Percentiles rank a stretch among this genome's conserved stretches.
Evolutionary conservation across 2,888 invertebrate species (phyloP).

Genomic region (Hermaeophaga mercurialis): DNA sequence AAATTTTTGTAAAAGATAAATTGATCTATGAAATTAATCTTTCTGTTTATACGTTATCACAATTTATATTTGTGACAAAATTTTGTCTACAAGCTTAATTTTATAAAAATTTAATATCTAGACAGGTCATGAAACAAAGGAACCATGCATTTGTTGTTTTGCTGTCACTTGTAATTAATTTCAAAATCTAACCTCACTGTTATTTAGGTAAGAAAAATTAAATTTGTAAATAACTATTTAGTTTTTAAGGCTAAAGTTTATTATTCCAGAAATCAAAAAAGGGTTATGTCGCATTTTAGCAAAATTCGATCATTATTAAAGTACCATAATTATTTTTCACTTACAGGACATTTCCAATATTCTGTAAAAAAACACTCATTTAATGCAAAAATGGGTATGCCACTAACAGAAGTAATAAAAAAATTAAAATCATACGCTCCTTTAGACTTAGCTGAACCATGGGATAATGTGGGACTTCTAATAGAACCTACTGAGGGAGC

Average conservation of each 20-base stretch:
- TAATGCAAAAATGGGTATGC: slow-evolving; percentile 26
- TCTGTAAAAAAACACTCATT: neutral
- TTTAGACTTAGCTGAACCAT: slow-evolving; percentile 73
- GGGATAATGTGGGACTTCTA: slow-evolving; percentile 95
- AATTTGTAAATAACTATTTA: neutral
- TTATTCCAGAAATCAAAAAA: neutral
- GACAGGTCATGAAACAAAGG: neutral
- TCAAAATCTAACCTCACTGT: slow-evolving; percentile 11
- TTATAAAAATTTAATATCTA: too few relatives aligned
- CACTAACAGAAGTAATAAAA: slow-evolving; percentile 49
- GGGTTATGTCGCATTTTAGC: neutral
- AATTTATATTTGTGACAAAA: too few relatives aligned
- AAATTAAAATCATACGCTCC: slow-evolving; percentile 74
- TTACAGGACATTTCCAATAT: slow-evolving; percentile 3
- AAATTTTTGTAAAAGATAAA: too few relatives aligned
- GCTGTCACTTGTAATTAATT: neutral
- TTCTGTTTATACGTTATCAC: too few relatives aligned
- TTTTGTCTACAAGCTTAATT: too few relatives aligned
- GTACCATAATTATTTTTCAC: neutral
- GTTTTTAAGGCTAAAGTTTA: neutral
- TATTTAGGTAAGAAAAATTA: slow-evolving; percentile 1
- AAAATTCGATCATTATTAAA: neutral
- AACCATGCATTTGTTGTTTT: neutral
- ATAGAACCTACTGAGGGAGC: slow-evolving; percentile 71
- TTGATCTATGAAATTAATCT: too few relatives aligned